These are phyloP conservation scores for Malachius bipustulatus DNA, from an alignment of 2,888 invertebrate genomes.

Conservation along the genomic window DNA sequence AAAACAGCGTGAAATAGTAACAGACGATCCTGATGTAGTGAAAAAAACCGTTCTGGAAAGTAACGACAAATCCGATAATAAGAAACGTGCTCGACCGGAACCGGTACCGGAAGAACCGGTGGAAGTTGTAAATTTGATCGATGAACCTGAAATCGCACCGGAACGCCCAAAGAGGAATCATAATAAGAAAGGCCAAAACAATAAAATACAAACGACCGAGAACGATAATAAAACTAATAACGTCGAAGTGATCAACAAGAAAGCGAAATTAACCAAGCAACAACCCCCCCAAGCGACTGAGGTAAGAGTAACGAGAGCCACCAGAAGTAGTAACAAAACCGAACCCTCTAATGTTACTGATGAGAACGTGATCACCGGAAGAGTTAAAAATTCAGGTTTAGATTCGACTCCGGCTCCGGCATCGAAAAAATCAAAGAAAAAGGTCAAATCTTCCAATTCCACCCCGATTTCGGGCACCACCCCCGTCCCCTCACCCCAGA, in stretches of 20 bases:
- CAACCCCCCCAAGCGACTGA: conserved; percentile 6
- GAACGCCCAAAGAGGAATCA: too few relatives aligned
- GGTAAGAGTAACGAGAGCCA: conserved; percentile 7
- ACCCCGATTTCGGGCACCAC: conserved; percentile 13
- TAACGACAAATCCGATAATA: too few relatives aligned
- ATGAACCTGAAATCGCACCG: too few relatives aligned
- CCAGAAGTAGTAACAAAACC: conserved; percentile 1
- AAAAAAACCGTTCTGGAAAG: too few relatives aligned
- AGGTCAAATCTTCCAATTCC: conserved; percentile 6
- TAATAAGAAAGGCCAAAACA: too few relatives aligned
- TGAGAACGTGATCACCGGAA: neutral
- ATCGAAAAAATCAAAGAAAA: conserved; percentile 14
- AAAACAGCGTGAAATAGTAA: too few relatives aligned
- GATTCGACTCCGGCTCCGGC: neutral
- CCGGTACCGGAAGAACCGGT: conserved; percentile 5
- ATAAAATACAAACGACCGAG: too few relatives aligned
- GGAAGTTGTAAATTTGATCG: too few relatives aligned
- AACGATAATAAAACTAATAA: too few relatives aligned
- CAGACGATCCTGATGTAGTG: neutral
- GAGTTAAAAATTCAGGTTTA: neutral
- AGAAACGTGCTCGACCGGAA: conserved; percentile 7
- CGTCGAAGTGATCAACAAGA: too few relatives aligned
- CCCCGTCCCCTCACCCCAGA: conserved; percentile 13
- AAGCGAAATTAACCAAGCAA: conserved; percentile 10
- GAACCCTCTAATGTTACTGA: neutral